These are phyloP conservation scores for Pseudochromis fuscus DNA, from an alignment of 2,797 vertebrate species.

Conservation along the genomic window DNA sequence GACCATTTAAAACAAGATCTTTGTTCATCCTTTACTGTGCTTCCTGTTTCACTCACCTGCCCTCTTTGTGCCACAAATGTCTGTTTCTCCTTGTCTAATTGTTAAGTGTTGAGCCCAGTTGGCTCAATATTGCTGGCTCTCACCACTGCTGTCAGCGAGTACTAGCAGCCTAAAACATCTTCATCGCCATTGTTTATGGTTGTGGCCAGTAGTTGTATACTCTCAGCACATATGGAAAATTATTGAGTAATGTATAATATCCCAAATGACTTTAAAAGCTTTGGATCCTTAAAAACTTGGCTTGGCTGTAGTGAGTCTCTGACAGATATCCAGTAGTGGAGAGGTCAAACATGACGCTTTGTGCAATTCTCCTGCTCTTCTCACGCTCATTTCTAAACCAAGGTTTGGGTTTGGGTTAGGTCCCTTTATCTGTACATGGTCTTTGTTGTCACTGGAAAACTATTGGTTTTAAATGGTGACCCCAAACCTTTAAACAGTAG, in stretches of 20 bases:
- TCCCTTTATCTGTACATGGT: too few relatives aligned
- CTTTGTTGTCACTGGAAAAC: too few relatives aligned
- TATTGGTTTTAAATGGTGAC: too few relatives aligned
- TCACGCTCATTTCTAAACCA: neutral
- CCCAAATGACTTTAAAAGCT: neutral
- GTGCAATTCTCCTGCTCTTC: neutral
- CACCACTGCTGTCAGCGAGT: slow-evolving; percentile 48
- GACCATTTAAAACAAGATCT: neutral
- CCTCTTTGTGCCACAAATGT: slow-evolving; percentile 1
- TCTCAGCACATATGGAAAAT: neutral
- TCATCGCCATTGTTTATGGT: slow-evolving; percentile 18
- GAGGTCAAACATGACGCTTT: neutral
- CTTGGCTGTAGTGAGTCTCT: neutral
- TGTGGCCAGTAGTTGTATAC: neutral
- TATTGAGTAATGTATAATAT: neutral
- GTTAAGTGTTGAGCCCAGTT: slow-evolving; percentile 26
- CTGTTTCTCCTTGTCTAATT: slow-evolving; percentile 43
- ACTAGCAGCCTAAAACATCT: slow-evolving; percentile 48
- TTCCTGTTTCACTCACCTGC: slow-evolving; percentile 18
- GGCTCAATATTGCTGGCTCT: slow-evolving; percentile 21
- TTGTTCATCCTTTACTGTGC: neutral
- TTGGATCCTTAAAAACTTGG: neutral
- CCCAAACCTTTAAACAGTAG: too few relatives aligned
- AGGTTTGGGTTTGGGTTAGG: too few relatives aligned
- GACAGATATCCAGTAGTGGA: neutral